phyloP scores from a whole-genome alignment of 2,113 vertebrate species.

The Heloderma charlesbogerti region DNA sequence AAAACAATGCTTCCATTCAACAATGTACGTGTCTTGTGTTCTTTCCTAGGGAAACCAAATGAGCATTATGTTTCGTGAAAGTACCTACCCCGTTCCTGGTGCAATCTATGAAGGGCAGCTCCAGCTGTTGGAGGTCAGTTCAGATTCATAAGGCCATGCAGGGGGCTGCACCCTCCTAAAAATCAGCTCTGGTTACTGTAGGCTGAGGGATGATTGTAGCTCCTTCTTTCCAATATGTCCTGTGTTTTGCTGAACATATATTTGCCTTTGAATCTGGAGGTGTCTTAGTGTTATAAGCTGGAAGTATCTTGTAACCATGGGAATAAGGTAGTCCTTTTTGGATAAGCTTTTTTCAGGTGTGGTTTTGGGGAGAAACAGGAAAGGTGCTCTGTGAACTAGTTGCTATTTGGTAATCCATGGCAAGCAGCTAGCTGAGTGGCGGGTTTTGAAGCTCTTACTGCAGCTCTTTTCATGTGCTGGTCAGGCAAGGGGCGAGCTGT shows the following conservation, averaged over 20 bases:
- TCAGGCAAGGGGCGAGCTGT: not conserved
- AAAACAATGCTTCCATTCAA: not conserved
- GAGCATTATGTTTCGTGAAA: conserved; percentile 91
- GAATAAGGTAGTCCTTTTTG: not conserved
- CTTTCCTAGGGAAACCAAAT: conserved; percentile 92
- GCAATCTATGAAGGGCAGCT: conserved; percentile 81
- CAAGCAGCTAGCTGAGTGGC: not conserved
- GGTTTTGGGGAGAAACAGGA: not conserved
- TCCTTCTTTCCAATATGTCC: not conserved
- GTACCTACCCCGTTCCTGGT: conserved; percentile 82
- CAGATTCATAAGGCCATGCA: not conserved
- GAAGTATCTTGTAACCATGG: not conserved
- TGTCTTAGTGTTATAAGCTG: not conserved
- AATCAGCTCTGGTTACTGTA: not conserved
- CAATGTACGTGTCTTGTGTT: conserved; percentile 2
- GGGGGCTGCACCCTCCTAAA: not conserved
- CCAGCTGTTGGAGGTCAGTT: conserved; percentile 91
- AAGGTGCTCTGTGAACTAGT: not conserved
- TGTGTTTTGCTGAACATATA: not conserved
- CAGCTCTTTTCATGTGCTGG: not conserved
- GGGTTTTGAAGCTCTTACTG: not conserved
- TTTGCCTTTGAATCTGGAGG: not conserved
- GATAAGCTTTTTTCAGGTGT: not conserved
- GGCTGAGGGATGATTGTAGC: not conserved
- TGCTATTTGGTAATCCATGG: too few relatives aligned